Conservation (phyloP, 1,140 invertebrate genomes). For the Scaptomyza hsui region DNA sequence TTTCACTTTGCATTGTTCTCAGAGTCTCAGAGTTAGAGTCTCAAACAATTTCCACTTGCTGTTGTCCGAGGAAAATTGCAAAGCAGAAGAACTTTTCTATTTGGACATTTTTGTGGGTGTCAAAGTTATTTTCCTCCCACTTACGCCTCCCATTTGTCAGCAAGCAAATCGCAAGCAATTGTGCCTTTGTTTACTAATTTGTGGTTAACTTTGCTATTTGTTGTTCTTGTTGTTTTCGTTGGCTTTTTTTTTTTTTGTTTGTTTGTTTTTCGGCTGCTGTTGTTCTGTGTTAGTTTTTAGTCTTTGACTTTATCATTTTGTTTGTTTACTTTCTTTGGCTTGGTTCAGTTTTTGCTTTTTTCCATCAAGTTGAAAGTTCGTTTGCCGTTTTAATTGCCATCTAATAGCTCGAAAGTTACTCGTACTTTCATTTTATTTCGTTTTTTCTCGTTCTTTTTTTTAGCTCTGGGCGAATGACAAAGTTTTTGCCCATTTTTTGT, state of each 20-base stretch:
- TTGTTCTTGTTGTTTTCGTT: slow-evolving; percentile 22
- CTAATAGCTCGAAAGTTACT: slow-evolving; percentile 77
- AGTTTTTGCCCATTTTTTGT: slow-evolving; percentile 35
- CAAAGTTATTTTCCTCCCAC: slow-evolving; percentile 48
- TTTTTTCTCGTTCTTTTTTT: slow-evolving; percentile 15
- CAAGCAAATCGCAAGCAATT: slow-evolving; percentile 65
- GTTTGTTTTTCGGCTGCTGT: slow-evolving; percentile 23
- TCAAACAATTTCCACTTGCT: slow-evolving; percentile 6
- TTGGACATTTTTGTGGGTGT: slow-evolving; percentile 64
- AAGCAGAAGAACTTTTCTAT: slow-evolving; percentile 63
- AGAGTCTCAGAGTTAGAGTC: not conserved
- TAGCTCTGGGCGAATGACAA: slow-evolving; percentile 38
- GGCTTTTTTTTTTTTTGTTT: too few relatives aligned
- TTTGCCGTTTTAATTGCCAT: slow-evolving; percentile 78
- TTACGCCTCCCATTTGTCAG: not conserved
- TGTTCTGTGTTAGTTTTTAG: slow-evolving; percentile 29
- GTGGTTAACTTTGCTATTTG: slow-evolving; percentile 54
- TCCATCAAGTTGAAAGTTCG: slow-evolving; percentile 70
- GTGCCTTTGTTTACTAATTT: slow-evolving; percentile 80
- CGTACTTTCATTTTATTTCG: slow-evolving; percentile 52
- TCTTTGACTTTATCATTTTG: slow-evolving; percentile 59
- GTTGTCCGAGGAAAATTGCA: slow-evolving; percentile 43
- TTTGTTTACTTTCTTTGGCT: slow-evolving; percentile 75
- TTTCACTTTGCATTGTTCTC: slow-evolving; percentile 69
- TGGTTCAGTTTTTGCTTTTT: slow-evolving; percentile 54